Base-by-base conservation (phyloP, 2,888 invertebrate genomes). In the Ecliptopera silaceata region DNA sequence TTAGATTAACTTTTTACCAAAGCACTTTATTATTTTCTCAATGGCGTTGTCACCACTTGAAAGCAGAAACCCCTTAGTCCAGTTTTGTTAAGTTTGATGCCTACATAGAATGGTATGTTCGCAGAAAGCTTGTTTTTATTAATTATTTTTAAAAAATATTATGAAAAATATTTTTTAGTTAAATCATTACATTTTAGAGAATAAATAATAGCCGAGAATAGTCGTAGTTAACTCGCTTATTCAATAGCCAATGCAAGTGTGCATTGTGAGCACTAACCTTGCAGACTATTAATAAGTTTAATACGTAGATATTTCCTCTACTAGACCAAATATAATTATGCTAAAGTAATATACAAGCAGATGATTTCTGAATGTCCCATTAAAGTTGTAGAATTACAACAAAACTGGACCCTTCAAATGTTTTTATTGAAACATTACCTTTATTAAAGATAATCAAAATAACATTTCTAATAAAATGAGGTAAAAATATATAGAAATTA, bases 221-320 rank as follows among this genome's bases (percentile, higher is more conserved):
- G 22, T 36, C 45, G 56, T 52, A 48, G 44, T 48, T 31, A 47
- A 41, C 36, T 43, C 43, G 49, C 39, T 55, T 45, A 59, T 39
- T 55, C 50, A 46, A 51, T 51, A 45, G 55, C 65, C 64, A 69
- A 73, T 73, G 69, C 69, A 64, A 48, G 75, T 78, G 72, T 80
- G 80, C 79, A 84, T 71, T 78, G 80, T 80, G 79, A 80, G 79
- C 80, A 76, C 77, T 56, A 86, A 86, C 89, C 89, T 88, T 88
- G 89, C 75, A 72, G 71, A 79, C 86, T 89, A 90, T 84, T 86
- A 84, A 86, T 89, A 90, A 77, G 79, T 79, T 66, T 77, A 77
- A 84, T 83, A 83, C 79, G 80, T 80, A 81, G 75, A 81, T 82
- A 78, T 81, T 82, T 79, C 73, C 73, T 54, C 46, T 51, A 41